Evolutionary conservation across 2,797 vertebrate species (phyloP).

Genomic region (Aphelocoma californica): DNA sequence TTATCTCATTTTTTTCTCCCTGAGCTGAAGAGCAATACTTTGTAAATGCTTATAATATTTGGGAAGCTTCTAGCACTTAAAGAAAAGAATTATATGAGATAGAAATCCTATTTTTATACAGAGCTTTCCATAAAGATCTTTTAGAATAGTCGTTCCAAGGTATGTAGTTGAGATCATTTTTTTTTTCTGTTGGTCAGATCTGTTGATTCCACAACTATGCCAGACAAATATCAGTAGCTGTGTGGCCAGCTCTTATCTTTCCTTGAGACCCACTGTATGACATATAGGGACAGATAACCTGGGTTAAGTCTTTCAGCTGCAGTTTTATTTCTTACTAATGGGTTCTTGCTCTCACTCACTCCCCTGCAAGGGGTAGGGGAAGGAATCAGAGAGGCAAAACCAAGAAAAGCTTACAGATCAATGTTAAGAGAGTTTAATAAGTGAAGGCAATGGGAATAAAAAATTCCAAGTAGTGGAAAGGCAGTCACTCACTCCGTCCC

Average conservation of each 20-base stretch:
- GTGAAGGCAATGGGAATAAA: neutral
- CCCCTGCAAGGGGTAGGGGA: fast-evolving
- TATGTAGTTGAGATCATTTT: neutral
- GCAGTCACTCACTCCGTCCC: neutral
- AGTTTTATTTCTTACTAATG: neutral
- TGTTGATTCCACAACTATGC: neutral
- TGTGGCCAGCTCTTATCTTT: neutral
- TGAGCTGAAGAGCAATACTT: neutral
- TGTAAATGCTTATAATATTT: neutral
- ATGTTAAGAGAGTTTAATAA: neutral
- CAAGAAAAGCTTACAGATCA: neutral
- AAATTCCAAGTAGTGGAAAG: neutral
- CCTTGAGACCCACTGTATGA: neutral
- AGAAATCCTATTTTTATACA: neutral
- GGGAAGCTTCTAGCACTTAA: neutral
- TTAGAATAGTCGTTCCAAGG: neutral
- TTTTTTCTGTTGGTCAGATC: neutral
- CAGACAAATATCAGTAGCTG: neutral
- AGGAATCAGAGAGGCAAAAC: neutral
- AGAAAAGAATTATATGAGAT: neutral
- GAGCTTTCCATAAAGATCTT: neutral
- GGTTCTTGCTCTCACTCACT: neutral
- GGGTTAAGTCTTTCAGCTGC: neutral
- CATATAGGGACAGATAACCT: neutral
- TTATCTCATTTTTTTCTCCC: neutral